Evolutionary conservation across 2,888 invertebrate genomes (phyloP).

Genomic region (Melikaiella ostensackeni): DNA sequence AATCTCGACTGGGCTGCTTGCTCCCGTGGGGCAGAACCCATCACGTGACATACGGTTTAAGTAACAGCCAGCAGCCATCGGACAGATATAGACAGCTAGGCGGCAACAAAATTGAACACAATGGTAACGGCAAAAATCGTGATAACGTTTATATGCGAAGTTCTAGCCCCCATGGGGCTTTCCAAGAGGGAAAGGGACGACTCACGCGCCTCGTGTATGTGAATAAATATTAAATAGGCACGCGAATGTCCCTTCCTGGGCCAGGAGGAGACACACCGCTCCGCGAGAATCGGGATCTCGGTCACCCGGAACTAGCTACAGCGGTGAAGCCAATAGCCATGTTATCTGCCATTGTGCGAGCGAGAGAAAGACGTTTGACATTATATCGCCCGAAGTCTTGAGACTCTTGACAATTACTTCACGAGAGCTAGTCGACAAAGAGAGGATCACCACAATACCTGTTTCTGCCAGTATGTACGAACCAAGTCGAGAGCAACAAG

Average conservation of each 20-base stretch:
- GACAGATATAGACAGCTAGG: slow-evolving; percentile 37
- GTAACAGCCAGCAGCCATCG: slow-evolving; percentile 38
- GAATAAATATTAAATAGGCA: slow-evolving; percentile 11
- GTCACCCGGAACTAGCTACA: slow-evolving; percentile 71
- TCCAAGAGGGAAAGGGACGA: slow-evolving; percentile 49
- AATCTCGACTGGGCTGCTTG: slow-evolving; percentile 37
- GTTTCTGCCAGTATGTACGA: background rate
- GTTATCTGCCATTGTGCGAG: slow-evolving; percentile 50
- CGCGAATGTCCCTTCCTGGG: slow-evolving; percentile 40
- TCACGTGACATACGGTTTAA: slow-evolving; percentile 58
- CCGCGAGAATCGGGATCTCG: slow-evolving; percentile 60
- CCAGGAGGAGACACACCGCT: slow-evolving; percentile 42
- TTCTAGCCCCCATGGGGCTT: slow-evolving; percentile 52
- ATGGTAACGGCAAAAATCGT: slow-evolving; percentile 55
- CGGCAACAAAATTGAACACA: slow-evolving; percentile 51
- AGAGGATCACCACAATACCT: background rate
- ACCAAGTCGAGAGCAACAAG: background rate
- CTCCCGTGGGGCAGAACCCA: slow-evolving; percentile 54
- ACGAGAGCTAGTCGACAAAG: slow-evolving; percentile 42
- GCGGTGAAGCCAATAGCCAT: slow-evolving; percentile 48
- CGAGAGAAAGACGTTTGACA: slow-evolving; percentile 55
- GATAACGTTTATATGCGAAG: slow-evolving; percentile 53
- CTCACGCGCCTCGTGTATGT: slow-evolving; percentile 38
- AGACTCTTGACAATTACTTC: slow-evolving; percentile 47
- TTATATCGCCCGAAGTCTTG: slow-evolving; percentile 48